Evolutionary conservation across 1,140 invertebrate genomes (phyloP), one percentile per base, ranked within the genome.

Genomic region (Rhyacophila brunnea): DNA sequence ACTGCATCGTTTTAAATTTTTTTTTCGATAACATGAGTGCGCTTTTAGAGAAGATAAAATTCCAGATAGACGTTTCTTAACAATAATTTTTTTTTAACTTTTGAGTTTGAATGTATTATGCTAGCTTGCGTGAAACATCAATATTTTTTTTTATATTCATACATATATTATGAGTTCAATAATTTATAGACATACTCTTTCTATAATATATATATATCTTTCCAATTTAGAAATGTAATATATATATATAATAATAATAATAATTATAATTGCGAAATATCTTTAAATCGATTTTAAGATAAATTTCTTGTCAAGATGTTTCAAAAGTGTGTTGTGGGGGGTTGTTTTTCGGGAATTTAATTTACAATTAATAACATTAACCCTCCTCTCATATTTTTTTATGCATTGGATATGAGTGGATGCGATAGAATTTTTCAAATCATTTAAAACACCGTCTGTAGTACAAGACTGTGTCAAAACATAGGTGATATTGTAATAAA

Each of bases 401-500:
- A 47, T 38, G 46, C 15, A 51, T 56, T 56, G 59, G 56, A 64
- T 59, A 64, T 51, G 43, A 64, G 51, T 56, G 57, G 55, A 51
- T 59, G 46, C 42, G 34, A 58, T 58, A 43, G 32, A 50, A 50
- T 43, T 57, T 40, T 7, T 57, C 45, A 57, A 52, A 51, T 51
- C 48, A 59, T 48, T 49, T 34, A 55, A 61, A 58, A 48, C 23
- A 9, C 23, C 23, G 23, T 28, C 23, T 28, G 23, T 5, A 28
- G 23, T 5, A 28, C 23, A 9, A 28, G 23, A 28, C 23, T 3
- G 23, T 9, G 23, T 9, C 23, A 9, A 28, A 28, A 28, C 23
- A 9, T 28, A 3, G 23, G 23, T 9, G 23, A 28, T 28, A 28
- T 9, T 9, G 9, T 28, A 5, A 9, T 9, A 9, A 28, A 28